Evolutionary conservation across 2,888 invertebrate species (phyloP).

Genomic region (Pandemis corylana): DNA sequence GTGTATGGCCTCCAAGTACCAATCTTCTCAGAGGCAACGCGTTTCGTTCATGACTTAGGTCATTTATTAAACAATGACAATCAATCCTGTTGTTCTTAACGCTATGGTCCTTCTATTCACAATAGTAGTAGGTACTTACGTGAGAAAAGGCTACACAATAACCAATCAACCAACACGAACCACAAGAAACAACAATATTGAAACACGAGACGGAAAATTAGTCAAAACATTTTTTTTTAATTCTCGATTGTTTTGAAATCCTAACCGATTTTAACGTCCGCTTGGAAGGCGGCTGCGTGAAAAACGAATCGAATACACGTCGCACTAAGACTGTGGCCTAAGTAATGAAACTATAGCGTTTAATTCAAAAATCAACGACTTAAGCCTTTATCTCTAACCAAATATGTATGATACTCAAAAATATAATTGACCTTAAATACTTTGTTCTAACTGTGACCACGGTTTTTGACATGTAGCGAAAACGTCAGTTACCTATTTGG

Average conservation of each 20-base stretch:
- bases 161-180: constrained; percentile 18
- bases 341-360: constrained; percentile 11
- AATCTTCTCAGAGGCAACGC: background rate
- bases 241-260: constrained; percentile 28
- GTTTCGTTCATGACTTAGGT: constrained; percentile 7
- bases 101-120: background rate
- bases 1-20: background rate
- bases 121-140: constrained; percentile 16
- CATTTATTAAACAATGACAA: background rate
- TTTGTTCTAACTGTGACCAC: too few species aligned
- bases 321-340: constrained; percentile 17
- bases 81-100: constrained; percentile 24
- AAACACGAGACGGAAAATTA: constrained; percentile 3
- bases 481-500: too few species aligned
- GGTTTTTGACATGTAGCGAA: too few species aligned
- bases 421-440: too few species aligned
- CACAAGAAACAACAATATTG: constrained; percentile 14
- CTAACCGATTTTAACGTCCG: constrained; percentile 34
- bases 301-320: constrained; percentile 24
- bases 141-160: constrained; percentile 32
- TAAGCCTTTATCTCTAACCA: too few species aligned
- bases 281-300: constrained; percentile 27
- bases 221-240: constrained; percentile 5
- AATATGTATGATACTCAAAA: too few species aligned
- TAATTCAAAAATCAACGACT: background rate